phyloP scores from a whole-genome alignment of 2,797 vertebrate genomes.

The Gephyroberyx darwinii region DNA sequence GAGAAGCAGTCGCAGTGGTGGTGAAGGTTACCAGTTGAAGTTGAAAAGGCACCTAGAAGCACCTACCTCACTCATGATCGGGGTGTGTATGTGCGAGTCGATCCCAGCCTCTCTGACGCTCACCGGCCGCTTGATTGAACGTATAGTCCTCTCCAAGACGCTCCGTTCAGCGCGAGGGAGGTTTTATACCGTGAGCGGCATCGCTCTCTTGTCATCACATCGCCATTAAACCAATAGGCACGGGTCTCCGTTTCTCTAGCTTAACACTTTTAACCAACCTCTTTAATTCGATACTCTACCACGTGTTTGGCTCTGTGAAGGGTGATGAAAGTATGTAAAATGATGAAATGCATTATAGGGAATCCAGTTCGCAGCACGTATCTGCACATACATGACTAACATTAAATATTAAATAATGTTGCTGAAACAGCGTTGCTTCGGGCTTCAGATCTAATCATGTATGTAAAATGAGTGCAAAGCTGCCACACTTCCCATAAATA shows the following conservation, averaged over 20 bases:
- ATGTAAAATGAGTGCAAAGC: too few species aligned
- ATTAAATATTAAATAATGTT: too few species aligned
- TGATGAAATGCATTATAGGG: neutral
- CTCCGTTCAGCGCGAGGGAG: constrained; percentile 41
- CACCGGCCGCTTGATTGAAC: constrained; percentile 37
- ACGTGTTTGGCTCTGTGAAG: constrained; percentile 1
- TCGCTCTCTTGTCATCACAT: constrained; percentile 60
- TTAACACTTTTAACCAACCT: constrained; percentile 28
- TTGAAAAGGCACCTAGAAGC: constrained; percentile 1
- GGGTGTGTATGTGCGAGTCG: constrained; percentile 30
- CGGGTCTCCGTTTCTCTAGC: constrained; percentile 34
- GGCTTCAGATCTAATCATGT: too few species aligned
- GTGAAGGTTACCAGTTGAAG: neutral
- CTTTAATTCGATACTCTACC: neutral
- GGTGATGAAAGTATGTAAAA: constrained; percentile 14
- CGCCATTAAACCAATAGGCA: constrained; percentile 70
- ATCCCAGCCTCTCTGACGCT: constrained; percentile 32
- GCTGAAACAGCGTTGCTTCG: too few species aligned
- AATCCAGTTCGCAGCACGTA: too few species aligned
- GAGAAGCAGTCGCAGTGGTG: too few species aligned
- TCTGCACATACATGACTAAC: too few species aligned
- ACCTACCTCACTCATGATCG: constrained; percentile 84
- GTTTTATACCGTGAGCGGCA: constrained; percentile 73
- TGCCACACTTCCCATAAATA: too few species aligned
- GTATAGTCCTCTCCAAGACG: constrained; percentile 54